A percentile compares a stretch with the other conserved stretches of the same genome.
Conservation (phyloP, 2,113 vertebrate species). For the Sterrhoptilus dennistouni region DNA sequence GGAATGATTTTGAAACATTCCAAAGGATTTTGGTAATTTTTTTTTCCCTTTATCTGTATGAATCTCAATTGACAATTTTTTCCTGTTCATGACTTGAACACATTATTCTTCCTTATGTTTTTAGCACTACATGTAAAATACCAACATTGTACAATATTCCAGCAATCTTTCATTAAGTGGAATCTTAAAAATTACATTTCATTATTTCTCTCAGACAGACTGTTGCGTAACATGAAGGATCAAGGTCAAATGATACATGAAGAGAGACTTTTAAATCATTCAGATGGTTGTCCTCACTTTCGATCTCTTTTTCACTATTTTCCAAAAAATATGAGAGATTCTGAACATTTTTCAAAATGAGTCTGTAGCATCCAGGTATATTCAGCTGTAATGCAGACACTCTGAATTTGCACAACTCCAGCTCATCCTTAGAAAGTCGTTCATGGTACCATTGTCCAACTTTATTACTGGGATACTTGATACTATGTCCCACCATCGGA, state of each 20-base stretch:
- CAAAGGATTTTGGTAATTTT: not conserved
- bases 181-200: slow-evolving; percentile 82
- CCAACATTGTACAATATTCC: not conserved
- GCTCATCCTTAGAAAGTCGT: slow-evolving; percentile 75
- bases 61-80: not conserved
- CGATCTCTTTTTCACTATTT: not conserved
- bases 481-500: slow-evolving; percentile 89
- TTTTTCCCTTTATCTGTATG: not conserved
- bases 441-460: slow-evolving; percentile 84
- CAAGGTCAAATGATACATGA: slow-evolving; percentile 85
- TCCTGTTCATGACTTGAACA: not conserved
- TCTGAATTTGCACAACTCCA: slow-evolving; percentile 82
- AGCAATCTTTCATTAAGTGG: not conserved
- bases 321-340: slow-evolving; percentile 79
- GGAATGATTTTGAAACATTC: not conserved
- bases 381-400: slow-evolving; percentile 86
- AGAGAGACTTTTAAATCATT: slow-evolving; percentile 59
- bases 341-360: slow-evolving; percentile 82
- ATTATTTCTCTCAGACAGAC: slow-evolving; percentile 92
- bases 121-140: not conserved
- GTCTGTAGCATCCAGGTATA: slow-evolving; percentile 90
- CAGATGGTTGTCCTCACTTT: not conserved
- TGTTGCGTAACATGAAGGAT: slow-evolving; percentile 92
- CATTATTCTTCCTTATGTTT: not conserved
- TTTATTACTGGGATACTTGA: slow-evolving; percentile 86